Evolutionary conservation across 2,888 invertebrate species (phyloP).

Genomic region (Agrotis puta): DNA sequence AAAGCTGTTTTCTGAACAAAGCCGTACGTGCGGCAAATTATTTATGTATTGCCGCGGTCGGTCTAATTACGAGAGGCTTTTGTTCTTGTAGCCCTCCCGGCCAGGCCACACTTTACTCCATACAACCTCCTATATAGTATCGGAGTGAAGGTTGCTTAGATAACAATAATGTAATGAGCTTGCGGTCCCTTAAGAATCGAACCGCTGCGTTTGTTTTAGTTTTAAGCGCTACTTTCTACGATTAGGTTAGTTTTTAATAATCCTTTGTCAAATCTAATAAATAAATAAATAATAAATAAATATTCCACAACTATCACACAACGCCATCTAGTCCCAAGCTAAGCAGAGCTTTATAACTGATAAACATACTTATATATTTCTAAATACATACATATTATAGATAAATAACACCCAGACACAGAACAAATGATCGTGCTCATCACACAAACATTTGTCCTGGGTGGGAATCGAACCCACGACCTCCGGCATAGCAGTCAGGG

Average conservation of each 20-base stretch:
- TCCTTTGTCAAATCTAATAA: too few species aligned
- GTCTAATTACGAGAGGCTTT: slow-evolving; percentile 90
- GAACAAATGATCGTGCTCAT: too few species aligned
- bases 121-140: slow-evolving; percentile 72
- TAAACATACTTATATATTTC: too few species aligned
- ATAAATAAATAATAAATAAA: too few species aligned
- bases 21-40: slow-evolving; percentile 90
- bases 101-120: slow-evolving; percentile 77
- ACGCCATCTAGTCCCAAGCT: too few species aligned
- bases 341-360: too few species aligned
- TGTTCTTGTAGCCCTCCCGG: slow-evolving; percentile 83
- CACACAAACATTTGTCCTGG: too few species aligned
- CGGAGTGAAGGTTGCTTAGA: slow-evolving; percentile 74
- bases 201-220: slow-evolving; percentile 75
- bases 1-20: slow-evolving; percentile 88
- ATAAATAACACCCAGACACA: too few species aligned
- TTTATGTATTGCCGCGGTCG: slow-evolving; percentile 90
- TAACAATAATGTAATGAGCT: slow-evolving; percentile 84
- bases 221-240: slow-evolving; percentile 52
- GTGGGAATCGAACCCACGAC: too few species aligned
- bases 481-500: too few species aligned
- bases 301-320: too few species aligned
- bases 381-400: too few species aligned
- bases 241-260: slow-evolving; percentile 41
- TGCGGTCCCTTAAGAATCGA: slow-evolving; percentile 74